phyloP scores from a whole-genome alignment of 2,113 vertebrate genomes.

The Rousettus leschenaultii region DNA sequence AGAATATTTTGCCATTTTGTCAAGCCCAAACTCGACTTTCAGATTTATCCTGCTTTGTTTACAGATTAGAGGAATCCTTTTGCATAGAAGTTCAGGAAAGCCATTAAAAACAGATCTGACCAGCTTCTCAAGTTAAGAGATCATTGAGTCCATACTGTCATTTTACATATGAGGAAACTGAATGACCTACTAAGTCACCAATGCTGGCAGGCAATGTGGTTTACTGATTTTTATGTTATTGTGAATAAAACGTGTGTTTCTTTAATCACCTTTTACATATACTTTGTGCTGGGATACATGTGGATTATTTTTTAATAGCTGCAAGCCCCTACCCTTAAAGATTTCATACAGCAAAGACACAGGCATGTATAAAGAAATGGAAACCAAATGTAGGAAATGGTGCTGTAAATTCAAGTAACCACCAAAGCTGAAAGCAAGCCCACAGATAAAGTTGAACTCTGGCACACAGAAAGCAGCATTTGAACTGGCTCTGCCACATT shows the following conservation, averaged over 20 bases:
- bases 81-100: conserved; percentile 18
- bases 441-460: neutral
- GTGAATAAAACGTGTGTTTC: neutral
- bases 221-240: neutral
- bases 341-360: conserved; percentile 7
- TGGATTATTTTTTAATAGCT: conserved; percentile 31
- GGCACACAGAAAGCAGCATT: neutral
- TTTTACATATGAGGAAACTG: conserved; percentile 7
- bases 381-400: conserved; percentile 36
- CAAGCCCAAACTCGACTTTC: conserved; percentile 40
- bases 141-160: neutral
- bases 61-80: neutral
- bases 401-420: conserved; percentile 29
- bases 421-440: conserved; percentile 23
- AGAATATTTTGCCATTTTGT: conserved; percentile 32
- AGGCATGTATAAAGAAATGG: neutral
- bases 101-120: conserved; percentile 34
- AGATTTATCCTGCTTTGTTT: neutral
- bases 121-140: neutral
- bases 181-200: neutral
- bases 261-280: neutral
- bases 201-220: neutral
- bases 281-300: neutral
- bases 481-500: neutral
- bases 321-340: conserved; percentile 7